Evolutionary conservation across 1,140 invertebrate genomes (phyloP), one percentile per base, ranked within the genome.

Genomic region (Drosophila orosa): DNA sequence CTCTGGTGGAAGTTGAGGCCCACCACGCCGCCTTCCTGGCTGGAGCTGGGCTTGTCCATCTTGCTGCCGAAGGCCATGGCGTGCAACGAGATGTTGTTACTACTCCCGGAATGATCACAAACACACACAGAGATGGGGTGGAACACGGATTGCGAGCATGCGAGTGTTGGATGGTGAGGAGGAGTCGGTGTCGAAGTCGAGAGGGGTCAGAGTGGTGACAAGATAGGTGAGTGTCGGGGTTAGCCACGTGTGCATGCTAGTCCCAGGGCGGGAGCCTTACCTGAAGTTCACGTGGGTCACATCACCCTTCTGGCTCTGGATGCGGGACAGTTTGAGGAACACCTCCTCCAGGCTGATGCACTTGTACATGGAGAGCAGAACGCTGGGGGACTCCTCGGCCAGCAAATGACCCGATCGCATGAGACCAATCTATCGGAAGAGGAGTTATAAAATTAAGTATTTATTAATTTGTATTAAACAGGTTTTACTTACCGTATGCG

Each of bases 391-490:
- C 90, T 98, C 96, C 93, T 99, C 98, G 1, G 98, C 98, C 78
- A 99, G 92, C 37, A 99, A 93, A 44, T 96, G 94, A 13, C 98
- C 98, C 82, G 95, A 97, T 74, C 98, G 94, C 98, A 99, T 99
- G 27, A 99, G 93, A 71, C 98, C 98, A 89, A 98, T 98, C 97
- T 98, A 87, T 5, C 8, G 5, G 8, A 8, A 10, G 2, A 33
- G 0, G 3, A 22, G 19, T 52, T 52, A 0, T 17, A 35, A 2
- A n/a, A 10, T 22, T 33, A n/a, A 2, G 10, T 22, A 9, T n/a
- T n/a, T 4, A 24, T 24, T n/a, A 2, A 9, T 10, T n/a, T 35
- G 3, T 13, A 17, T n/a, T 58, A 8, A 39, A 92, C n/a, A 4
- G 19, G 0, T 7, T 8, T 24, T 0, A 7, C 93, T 94, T 94